These are phyloP conservation scores for Cataglyphis altisquamis DNA, from an alignment of 2,888 invertebrate genomes.

Conservation along the genomic window DNA sequence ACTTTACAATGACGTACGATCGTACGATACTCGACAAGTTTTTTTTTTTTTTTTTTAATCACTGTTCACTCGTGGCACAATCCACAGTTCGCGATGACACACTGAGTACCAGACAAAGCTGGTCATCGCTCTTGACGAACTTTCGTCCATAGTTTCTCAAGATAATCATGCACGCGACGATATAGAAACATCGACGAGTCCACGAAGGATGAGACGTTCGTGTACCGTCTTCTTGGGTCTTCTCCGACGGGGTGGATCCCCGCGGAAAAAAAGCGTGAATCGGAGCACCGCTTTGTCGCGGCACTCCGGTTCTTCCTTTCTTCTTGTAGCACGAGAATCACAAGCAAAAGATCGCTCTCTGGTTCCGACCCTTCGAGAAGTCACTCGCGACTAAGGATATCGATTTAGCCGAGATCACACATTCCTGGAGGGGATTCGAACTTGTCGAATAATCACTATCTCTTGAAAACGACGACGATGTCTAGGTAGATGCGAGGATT, in stretches of 20 bases:
- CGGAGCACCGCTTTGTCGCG: conserved; percentile 40
- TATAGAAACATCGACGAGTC: conserved; percentile 33
- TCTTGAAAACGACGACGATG: conserved; percentile 20
- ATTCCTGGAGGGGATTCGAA: conserved; percentile 49
- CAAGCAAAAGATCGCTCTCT: conserved; percentile 7
- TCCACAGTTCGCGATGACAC: conserved; percentile 73
- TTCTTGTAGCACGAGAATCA: conserved; percentile 18
- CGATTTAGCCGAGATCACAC: conserved; percentile 64
- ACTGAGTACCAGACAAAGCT: conserved; percentile 61
- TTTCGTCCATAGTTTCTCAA: conserved; percentile 65
- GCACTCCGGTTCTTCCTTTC: not conserved
- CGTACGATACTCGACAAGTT: conserved; percentile 18
- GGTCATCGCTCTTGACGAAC: conserved; percentile 60
- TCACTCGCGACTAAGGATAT: conserved; percentile 57
- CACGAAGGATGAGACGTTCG: not conserved
- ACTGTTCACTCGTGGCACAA: conserved; percentile 69
- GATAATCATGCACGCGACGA: conserved; percentile 20
- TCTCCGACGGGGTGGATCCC: conserved; percentile 38
- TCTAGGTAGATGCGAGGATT: conserved; percentile 54
- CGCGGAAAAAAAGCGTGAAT: conserved; percentile 22
- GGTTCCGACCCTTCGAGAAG: conserved; percentile 7
- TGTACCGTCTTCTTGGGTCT: not conserved
- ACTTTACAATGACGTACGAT: conserved; percentile 10
- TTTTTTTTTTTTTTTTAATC: conserved; percentile 56
- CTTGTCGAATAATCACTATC: conserved; percentile 48